A percentile compares a stretch with the other conserved stretches of the same genome.
phyloP scores from a whole-genome alignment of 1,140 invertebrate species.

The Acyrthosiphon pisum region DNA sequence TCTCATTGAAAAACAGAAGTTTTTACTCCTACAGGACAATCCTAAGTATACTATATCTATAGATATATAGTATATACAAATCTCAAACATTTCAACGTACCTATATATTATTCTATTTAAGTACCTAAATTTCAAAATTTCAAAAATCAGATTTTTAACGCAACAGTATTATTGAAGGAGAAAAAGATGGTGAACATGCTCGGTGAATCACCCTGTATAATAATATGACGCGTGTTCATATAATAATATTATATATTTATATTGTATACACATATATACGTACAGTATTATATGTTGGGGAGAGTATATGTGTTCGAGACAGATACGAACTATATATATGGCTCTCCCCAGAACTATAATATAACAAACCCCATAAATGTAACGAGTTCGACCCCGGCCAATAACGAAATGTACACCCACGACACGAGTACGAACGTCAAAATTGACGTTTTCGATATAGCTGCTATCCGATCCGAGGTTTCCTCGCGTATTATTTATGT shows the following conservation, averaged over 20 bases:
- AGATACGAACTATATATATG: background rate
- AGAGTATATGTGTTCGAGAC: background rate
- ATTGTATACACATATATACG: too few relatives aligned
- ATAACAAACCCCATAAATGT: slow-evolving; percentile 15
- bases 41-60: too few relatives aligned
- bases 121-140: too few relatives aligned
- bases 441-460: slow-evolving; percentile 30
- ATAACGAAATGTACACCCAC: slow-evolving; percentile 20
- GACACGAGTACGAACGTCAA: slow-evolving; percentile 3
- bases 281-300: background rate
- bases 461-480: background rate
- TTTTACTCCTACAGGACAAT: too few relatives aligned
- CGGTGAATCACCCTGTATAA: background rate
- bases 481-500: slow-evolving; percentile 13
- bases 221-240: background rate
- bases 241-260: too few relatives aligned
- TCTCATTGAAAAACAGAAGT: too few relatives aligned
- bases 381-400: slow-evolving; percentile 20
- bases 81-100: too few relatives aligned
- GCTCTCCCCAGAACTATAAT: slow-evolving; percentile 2
- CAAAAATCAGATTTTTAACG: too few relatives aligned
- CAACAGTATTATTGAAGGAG: too few relatives aligned
- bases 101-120: too few relatives aligned
- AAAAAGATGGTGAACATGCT: too few relatives aligned
- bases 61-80: too few relatives aligned